phyloP scores from a whole-genome alignment of 2,888 invertebrate species.

The Chromoteleia sp. region DNA sequence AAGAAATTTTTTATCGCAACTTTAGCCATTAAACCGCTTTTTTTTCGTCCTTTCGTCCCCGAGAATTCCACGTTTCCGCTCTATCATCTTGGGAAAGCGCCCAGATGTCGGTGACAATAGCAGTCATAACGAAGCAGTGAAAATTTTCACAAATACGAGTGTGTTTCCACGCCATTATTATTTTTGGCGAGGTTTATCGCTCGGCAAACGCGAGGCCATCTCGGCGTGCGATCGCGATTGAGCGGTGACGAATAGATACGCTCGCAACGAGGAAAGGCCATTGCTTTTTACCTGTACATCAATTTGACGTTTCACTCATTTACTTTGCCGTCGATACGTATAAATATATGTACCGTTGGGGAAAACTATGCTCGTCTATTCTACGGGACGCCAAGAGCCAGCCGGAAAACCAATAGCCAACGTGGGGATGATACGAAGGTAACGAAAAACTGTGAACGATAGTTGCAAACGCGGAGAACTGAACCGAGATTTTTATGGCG shows the following conservation, averaged over 20 bases:
- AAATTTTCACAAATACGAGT: conserved; percentile 56
- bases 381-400: conserved; percentile 22
- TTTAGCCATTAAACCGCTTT: conserved; percentile 68
- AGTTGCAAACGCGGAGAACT: conserved; percentile 50
- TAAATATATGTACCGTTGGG: conserved; percentile 58
- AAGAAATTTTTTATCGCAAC: conserved; percentile 66
- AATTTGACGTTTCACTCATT: conserved; percentile 47
- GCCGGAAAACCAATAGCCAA: conserved; percentile 55
- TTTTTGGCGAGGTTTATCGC: conserved; percentile 62
- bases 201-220: conserved; percentile 53
- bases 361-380: conserved; percentile 40
- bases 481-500: conserved; percentile 70
- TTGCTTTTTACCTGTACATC: conserved; percentile 56
- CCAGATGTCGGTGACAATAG: conserved; percentile 69
- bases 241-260: conserved; percentile 35
- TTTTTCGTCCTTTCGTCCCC: conserved; percentile 61
- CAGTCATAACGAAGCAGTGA: conserved; percentile 66
- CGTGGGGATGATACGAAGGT: conserved; percentile 54
- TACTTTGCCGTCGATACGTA: conserved; percentile 41
- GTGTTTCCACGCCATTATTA: conserved; percentile 52
- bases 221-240: conserved; percentile 36
- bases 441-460: conserved; percentile 62
- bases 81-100: conserved; percentile 71
- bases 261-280: conserved; percentile 31
- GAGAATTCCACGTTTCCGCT: conserved; percentile 68